phyloP scores from a whole-genome alignment of 2,797 vertebrate genomes.

The Sebastiscus tertius region DNA sequence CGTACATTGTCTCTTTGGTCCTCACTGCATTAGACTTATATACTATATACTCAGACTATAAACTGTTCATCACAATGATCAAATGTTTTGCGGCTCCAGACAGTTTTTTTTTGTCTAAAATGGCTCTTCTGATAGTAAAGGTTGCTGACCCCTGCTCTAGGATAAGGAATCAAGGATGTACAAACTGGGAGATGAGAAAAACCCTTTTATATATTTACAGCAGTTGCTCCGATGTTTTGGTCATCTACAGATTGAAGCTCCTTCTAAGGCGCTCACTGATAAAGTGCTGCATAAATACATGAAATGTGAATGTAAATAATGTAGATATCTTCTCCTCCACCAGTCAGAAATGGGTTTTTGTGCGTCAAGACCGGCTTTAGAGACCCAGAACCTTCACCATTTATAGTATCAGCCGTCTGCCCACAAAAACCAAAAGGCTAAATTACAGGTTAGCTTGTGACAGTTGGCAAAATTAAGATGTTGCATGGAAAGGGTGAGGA shows the following conservation, averaged over 20 bases:
- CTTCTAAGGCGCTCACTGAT: not conserved
- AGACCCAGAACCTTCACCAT: not conserved
- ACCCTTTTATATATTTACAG: too few species aligned
- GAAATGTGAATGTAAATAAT: not conserved
- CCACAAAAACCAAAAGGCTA: not conserved
- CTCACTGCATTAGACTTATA: too few species aligned
- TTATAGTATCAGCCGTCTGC: not conserved
- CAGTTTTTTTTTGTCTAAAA: too few species aligned
- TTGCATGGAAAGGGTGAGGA: not conserved
- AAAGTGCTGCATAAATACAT: not conserved
- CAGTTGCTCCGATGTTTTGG: not conserved
- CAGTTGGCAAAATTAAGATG: conserved; percentile 1
- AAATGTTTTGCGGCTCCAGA: too few species aligned
- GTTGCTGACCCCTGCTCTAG: too few species aligned
- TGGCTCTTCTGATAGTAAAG: too few species aligned
- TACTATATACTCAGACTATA: too few species aligned
- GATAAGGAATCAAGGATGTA: too few species aligned
- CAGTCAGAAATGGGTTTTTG: not conserved
- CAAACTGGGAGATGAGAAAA: too few species aligned
- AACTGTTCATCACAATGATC: too few species aligned
- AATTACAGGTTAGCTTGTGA: conserved; percentile 7
- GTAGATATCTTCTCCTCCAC: not conserved
- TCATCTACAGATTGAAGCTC: not conserved
- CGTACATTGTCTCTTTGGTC: too few species aligned
- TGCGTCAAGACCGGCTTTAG: not conserved